Conservation (phyloP, 2,113 vertebrate species). For the Phaethon lepturus region DNA sequence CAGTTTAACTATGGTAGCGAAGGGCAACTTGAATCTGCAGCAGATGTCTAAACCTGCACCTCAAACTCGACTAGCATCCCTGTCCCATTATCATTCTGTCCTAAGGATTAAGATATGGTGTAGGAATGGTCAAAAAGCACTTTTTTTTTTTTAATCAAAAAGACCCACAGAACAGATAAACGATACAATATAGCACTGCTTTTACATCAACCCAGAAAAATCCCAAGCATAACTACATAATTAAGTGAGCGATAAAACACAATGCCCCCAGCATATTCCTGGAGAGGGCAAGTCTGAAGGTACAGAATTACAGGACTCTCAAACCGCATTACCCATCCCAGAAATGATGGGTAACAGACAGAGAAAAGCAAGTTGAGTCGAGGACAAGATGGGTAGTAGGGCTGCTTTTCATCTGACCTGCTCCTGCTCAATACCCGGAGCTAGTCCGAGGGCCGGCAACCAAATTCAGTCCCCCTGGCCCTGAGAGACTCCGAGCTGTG, state of each 20-base stretch:
- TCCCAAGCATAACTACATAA: background rate
- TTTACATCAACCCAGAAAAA: background rate
- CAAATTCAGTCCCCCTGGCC: background rate
- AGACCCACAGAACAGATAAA: background rate
- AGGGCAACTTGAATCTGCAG: background rate
- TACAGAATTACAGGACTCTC: background rate
- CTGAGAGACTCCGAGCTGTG: background rate
- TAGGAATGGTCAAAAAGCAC: background rate
- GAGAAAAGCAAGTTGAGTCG: background rate
- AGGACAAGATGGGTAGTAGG: background rate
- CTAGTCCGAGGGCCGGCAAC: accelerated
- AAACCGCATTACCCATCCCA: background rate
- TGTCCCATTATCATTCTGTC: background rate
- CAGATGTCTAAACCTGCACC: background rate
- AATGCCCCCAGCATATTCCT: background rate
- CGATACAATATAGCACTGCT: background rate
- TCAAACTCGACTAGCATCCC: background rate
- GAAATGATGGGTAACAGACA: accelerated
- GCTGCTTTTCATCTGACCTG: background rate
- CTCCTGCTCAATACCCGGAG: background rate
- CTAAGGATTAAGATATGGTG: background rate
- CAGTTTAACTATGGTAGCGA: background rate
- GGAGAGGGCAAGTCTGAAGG: background rate
- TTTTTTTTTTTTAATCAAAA: background rate
- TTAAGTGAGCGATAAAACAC: background rate